phyloP scores from a whole-genome alignment of 2,113 vertebrate genomes.

The Toxotes chatareus region DNA sequence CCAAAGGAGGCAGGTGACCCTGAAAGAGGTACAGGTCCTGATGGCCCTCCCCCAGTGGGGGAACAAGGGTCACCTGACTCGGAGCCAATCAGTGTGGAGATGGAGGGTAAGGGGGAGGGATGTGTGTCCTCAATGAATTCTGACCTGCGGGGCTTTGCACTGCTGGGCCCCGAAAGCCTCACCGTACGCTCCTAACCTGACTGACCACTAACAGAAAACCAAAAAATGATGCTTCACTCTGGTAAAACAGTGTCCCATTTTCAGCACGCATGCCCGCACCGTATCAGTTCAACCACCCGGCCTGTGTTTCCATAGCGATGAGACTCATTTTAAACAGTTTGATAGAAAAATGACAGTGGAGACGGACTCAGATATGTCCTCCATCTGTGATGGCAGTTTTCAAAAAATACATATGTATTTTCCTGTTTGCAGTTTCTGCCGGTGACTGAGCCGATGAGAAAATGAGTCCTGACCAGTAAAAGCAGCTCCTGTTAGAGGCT shows the following conservation, averaged over 20 bases:
- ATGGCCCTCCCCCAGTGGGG: constrained; percentile 84
- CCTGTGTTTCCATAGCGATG: background rate
- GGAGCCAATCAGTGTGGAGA: constrained; percentile 89
- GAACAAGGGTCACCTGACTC: constrained; percentile 86
- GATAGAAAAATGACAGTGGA: background rate
- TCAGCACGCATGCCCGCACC: constrained; percentile 1
- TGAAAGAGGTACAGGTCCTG: constrained; percentile 86
- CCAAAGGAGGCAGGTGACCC: constrained; percentile 85
- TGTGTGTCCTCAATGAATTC: constrained; percentile 68
- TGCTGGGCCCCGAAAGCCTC: constrained; percentile 79
- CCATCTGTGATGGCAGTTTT: background rate
- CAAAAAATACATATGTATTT: background rate
- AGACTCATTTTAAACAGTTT: background rate
- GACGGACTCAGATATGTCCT: background rate
- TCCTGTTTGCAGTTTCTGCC: background rate
- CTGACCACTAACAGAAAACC: constrained; percentile 65
- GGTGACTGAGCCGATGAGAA: background rate
- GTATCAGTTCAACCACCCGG: background rate
- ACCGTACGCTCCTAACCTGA: constrained; percentile 63
- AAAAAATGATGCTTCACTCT: constrained; percentile 40
- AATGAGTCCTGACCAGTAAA: background rate
- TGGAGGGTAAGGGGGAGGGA: constrained; percentile 90
- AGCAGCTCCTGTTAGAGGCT: background rate
- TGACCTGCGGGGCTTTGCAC: constrained; percentile 79
- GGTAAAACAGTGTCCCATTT: constrained; percentile 40